Evolutionary conservation across 2,113 vertebrate species (phyloP).

Genomic region (Paedocypris sp.): DNA sequence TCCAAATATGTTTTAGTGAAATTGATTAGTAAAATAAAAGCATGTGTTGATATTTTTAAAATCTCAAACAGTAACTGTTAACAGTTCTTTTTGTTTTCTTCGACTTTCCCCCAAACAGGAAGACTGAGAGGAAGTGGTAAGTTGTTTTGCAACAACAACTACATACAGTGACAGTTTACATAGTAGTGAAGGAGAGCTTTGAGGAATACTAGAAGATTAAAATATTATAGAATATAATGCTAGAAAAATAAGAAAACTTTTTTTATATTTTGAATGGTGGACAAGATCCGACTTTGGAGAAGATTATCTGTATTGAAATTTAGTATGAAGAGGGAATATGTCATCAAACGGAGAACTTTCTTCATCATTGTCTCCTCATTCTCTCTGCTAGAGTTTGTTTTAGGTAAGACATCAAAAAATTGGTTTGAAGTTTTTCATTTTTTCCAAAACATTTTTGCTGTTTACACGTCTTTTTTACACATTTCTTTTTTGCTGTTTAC

Average conservation of each 20-base stretch:
- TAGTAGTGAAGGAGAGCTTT: background rate
- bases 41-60: too few species aligned
- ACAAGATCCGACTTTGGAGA: background rate
- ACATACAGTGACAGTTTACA: too few species aligned
- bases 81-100: background rate
- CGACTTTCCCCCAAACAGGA: slow-evolving; percentile 17
- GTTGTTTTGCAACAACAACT: background rate
- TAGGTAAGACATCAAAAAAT: slow-evolving; percentile 10
- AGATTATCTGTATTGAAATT: slow-evolving; percentile 34
- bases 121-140: slow-evolving; percentile 24
- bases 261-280: background rate
- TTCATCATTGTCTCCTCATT: slow-evolving; percentile 69
- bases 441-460: background rate
- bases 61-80: too few species aligned
- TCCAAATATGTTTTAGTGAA: too few species aligned
- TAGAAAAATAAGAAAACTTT: too few species aligned
- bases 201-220: background rate
- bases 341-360: slow-evolving; percentile 64
- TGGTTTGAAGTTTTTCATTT: background rate
- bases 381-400: slow-evolving; percentile 80
- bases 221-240: too few species aligned
- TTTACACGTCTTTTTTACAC: too few species aligned
- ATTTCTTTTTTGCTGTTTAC: background rate
- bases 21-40: too few species aligned
- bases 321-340: slow-evolving; percentile 59